phyloP scores from a whole-genome alignment of 2,797 vertebrate genomes.

The Pantherophis alleghaniensis region DNA sequence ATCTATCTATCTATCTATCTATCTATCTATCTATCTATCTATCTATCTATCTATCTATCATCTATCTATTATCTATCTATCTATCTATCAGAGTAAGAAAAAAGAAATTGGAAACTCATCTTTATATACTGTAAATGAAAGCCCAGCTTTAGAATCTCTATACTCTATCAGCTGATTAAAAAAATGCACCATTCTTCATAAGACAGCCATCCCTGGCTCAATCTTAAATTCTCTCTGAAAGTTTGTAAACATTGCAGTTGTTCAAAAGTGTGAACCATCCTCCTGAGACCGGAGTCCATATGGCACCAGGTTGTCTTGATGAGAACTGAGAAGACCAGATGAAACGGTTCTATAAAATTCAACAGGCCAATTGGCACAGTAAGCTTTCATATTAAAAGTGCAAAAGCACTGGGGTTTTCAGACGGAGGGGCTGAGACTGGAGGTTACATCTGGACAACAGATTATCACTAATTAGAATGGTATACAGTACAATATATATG shows the following conservation, averaged over 20 bases:
- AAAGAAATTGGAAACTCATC: neutral
- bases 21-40: no score
- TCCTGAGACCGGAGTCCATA: neutral
- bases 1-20: no score
- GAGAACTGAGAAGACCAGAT: neutral
- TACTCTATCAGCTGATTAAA: neutral
- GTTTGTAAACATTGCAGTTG: neutral
- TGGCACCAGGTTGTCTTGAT: neutral
- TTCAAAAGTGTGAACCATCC: neutral
- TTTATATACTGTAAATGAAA: neutral
- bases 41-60: no score
- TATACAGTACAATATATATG: neutral
- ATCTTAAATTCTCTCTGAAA: no score
- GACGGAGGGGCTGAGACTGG: fast-evolving
- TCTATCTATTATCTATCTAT: no score
- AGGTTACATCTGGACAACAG: neutral
- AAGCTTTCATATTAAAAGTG: neutral
- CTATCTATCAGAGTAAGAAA: neutral
- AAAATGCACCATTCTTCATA: neutral
- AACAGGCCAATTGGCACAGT: neutral
- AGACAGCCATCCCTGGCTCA: neutral
- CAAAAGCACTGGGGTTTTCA: neutral
- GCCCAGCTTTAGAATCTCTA: neutral
- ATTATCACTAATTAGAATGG: neutral
- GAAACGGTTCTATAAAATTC: neutral